These are phyloP conservation scores for Tenualosa ilisha DNA, from an alignment of 2,797 vertebrate species.

Conservation along the genomic window DNA sequence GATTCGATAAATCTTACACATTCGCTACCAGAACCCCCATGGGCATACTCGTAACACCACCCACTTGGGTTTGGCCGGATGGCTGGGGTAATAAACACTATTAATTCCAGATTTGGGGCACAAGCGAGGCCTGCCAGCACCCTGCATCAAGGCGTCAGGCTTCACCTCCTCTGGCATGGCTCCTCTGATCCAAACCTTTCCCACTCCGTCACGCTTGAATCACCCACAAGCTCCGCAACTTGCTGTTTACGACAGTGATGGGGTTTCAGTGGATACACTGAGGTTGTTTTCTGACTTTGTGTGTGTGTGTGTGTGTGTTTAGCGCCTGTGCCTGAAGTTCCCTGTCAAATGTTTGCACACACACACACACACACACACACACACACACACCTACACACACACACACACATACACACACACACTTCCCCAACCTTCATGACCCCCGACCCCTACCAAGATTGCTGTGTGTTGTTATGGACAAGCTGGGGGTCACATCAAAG, in stretches of 20 bases:
- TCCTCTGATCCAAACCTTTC: not conserved
- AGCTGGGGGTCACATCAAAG: conserved; percentile 1
- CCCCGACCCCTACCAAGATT: not conserved
- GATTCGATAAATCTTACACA: not conserved
- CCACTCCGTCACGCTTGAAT: not conserved
- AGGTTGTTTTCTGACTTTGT: not conserved
- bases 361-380: not conserved
- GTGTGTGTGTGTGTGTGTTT: conserved; percentile 12
- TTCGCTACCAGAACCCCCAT: not conserved
- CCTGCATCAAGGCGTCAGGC: not conserved
- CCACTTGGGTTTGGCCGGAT: not conserved
- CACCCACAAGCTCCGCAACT: not conserved
- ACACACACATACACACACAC: not conserved
- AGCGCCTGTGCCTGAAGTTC: not conserved
- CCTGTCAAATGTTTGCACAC: not conserved
- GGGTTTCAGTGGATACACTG: not conserved
- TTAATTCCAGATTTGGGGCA: not conserved
- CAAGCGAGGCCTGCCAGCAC: not conserved
- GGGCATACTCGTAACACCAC: not conserved
- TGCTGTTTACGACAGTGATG: not conserved
- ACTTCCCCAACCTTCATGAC: not conserved
- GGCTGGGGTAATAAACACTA: not conserved
- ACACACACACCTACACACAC: not conserved
- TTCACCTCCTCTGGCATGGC: not conserved
- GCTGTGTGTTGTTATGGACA: conserved; percentile 20